Conservation (phyloP, 2,888 invertebrate genomes). For the Sinodicranocentrus sp. region DNA sequence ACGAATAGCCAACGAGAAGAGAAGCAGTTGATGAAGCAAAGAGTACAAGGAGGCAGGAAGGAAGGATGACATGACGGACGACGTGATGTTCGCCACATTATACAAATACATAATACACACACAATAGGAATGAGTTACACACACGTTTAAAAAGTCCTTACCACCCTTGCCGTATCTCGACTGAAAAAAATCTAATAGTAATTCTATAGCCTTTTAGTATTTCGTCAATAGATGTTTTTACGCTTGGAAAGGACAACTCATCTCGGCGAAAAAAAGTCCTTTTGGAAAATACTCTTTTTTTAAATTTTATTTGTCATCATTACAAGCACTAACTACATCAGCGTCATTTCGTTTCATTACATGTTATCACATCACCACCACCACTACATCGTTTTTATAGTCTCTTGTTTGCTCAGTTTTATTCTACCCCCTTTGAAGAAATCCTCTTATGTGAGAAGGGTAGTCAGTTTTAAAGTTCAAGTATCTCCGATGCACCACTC, state of each 20-base stretch:
- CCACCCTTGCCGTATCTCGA: constrained; percentile 26
- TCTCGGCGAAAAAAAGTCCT: constrained; percentile 22
- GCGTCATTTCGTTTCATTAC: constrained; percentile 53
- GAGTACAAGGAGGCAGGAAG: constrained; percentile 45
- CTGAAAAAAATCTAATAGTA: constrained; percentile 5
- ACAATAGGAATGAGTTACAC: constrained; percentile 56
- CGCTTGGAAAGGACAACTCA: constrained; percentile 16
- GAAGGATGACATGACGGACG: constrained; percentile 61
- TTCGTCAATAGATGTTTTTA: constrained; percentile 48
- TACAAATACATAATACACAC: constrained; percentile 28
- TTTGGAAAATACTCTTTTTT: constrained; percentile 8
- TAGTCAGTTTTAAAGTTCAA: too few species aligned
- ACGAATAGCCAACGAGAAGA: constrained; percentile 23
- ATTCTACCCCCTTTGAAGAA: constrained; percentile 13
- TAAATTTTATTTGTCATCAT: neutral
- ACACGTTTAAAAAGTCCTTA: constrained; percentile 20
- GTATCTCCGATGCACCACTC: too few species aligned
- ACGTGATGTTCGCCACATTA: constrained; percentile 52
- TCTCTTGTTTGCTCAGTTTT: constrained; percentile 27
- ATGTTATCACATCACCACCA: constrained; percentile 52
- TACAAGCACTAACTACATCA: neutral
- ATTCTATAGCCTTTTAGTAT: constrained; percentile 50
- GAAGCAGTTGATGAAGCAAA: constrained; percentile 22
- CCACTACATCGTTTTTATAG: constrained; percentile 14
- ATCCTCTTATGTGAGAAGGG: neutral